Base-by-base conservation (phyloP, 2,888 invertebrate species). In the Linyphia triangularis region DNA sequence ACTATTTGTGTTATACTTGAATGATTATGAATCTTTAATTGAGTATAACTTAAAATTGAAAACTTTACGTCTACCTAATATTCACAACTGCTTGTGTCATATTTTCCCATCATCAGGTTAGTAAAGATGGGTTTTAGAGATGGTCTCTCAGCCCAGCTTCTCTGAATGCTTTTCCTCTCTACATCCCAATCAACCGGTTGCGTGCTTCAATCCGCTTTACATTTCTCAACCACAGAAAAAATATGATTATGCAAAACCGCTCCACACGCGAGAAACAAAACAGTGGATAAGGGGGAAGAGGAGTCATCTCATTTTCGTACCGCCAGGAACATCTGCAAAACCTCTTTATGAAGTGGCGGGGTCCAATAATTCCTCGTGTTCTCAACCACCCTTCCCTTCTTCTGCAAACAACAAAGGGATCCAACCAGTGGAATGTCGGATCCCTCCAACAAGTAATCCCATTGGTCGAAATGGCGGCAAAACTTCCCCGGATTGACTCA, bases 201-300 rank as follows among this genome's bases (percentile, higher is more conserved):
- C 26, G 19, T 7, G 10, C 30, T 28, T 51, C 43, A n/a, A 24
- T 43, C 70, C 43, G 43, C 26, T 70, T 70, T 73, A 83, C 73
- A 73, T 73, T 83, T 73, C 73, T 6, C 43, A 40, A 83, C 51
- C 10, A 16, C 30, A 22, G 10, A 16, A 24, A 57, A 86, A 86
- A 86, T 86, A 86, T 79, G 85, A 86, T 86, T 86, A 86, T 86
- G 85, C 57, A 86, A 86, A 85, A 86, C 43, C 77, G 16, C 51
- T n/a, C n/a, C 65, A n/a, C 51, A 26, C 72, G 33, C 40, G 65
- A 67, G 22, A 79, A 78, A 65, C 67, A 59, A 72, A 82, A 73
- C 26, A 51, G 7, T 26, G 43, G 65, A 43, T n/a, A n/a, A n/a
- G 51, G n/a, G n/a, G n/a, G n/a, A 5, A 51, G 51, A 16, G 16